Evolutionary conservation across 1,140 invertebrate genomes (phyloP).

Genomic region (Palaemon carinicauda): DNA sequence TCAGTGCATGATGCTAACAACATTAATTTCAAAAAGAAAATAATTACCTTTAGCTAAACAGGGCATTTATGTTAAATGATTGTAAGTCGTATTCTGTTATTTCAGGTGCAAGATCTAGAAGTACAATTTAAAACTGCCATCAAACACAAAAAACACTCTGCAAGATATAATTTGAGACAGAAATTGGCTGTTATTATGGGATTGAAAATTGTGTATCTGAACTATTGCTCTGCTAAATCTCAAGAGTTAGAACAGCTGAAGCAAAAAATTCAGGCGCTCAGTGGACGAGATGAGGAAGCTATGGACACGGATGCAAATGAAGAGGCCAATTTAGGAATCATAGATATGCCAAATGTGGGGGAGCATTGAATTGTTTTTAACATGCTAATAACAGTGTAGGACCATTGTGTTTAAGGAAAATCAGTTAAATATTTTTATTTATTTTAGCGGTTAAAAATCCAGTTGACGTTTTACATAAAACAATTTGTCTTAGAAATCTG

Average conservation of each 20-base stretch:
- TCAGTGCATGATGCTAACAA: too few species aligned
- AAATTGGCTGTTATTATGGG: slow-evolving; percentile 50
- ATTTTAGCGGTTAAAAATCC: too few species aligned
- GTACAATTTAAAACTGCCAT: slow-evolving; percentile 44
- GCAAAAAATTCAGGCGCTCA: slow-evolving; percentile 9
- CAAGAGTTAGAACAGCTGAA: slow-evolving; percentile 41
- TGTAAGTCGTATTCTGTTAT: too few species aligned
- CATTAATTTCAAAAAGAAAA: too few species aligned
- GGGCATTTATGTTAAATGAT: too few species aligned
- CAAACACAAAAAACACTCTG: slow-evolving; percentile 44
- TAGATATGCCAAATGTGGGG: slow-evolving; percentile 12
- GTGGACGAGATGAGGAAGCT: slow-evolving; percentile 26
- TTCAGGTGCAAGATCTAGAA: slow-evolving; percentile 45
- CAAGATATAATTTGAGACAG: slow-evolving; percentile 45
- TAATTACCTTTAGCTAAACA: too few species aligned
- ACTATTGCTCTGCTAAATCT: slow-evolving; percentile 41
- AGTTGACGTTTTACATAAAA: neutral
- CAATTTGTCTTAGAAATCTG: neutral
- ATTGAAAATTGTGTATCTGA: slow-evolving; percentile 49
- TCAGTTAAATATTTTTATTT: too few species aligned
- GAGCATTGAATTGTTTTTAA: neutral
- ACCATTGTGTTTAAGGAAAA: neutral
- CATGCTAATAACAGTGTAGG: neutral
- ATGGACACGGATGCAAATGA: slow-evolving; percentile 50
- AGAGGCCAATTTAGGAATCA: slow-evolving; percentile 12